These are phyloP conservation scores for Glareola pratincola DNA, from an alignment of 2,113 vertebrate genomes.

Conservation along the genomic window DNA sequence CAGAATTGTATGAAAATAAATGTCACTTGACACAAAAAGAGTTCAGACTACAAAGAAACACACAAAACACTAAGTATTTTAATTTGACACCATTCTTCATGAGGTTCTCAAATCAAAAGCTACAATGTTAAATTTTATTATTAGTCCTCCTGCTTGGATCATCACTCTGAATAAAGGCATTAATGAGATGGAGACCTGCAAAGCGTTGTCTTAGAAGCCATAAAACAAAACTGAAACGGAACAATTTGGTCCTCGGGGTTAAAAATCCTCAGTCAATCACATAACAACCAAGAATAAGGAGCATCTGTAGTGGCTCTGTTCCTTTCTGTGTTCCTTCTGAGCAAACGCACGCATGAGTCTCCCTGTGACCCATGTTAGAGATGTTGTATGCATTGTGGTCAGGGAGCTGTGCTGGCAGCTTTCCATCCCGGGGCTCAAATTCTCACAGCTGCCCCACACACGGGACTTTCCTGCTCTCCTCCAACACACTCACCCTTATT, in stretches of 20 bases:
- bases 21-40: conserved; percentile 21
- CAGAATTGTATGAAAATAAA: conserved; percentile 25
- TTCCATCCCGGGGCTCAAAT: neutral
- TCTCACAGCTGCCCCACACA: neutral
- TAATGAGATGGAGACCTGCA: neutral
- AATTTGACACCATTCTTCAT: conserved; percentile 19
- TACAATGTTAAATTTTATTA: conserved; percentile 11
- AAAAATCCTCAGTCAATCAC: neutral
- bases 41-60: conserved; percentile 19
- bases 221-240: neutral
- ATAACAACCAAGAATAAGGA: neutral
- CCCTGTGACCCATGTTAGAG: rapidly evolving
- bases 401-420: neutral
- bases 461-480: neutral
- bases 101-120: conserved; percentile 17
- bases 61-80: neutral
- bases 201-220: neutral
- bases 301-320: neutral
- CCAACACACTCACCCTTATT: neutral
- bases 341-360: rapidly evolving
- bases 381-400: neutral
- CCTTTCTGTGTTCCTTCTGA: neutral
- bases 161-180: neutral
- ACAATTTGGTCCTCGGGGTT: neutral
- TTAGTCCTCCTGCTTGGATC: neutral